Evolutionary conservation across 2,888 invertebrate species (phyloP), one percentile per base, ranked within the genome.

Genomic region (Coecobrya sp.): DNA sequence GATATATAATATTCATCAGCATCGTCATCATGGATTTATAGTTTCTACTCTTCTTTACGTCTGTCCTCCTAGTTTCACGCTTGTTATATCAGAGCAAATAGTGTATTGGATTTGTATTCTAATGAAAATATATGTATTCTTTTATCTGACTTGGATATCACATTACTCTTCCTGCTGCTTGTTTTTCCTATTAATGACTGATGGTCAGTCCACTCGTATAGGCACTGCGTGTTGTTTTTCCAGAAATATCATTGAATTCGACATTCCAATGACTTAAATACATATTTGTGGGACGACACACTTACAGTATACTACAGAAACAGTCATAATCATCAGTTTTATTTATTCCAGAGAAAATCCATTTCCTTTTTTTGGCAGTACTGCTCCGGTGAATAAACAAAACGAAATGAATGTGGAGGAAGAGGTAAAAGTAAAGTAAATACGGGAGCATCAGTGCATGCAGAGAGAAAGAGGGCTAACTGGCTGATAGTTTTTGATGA

Each of bases 11-110:
- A 45, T 49, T 76, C 49, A 25, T 68, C 68, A 68, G 13, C 5
- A 73, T 73, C n/a, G 13, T 73, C 73, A 73, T 73, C 42, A 19
- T 73, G 36, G 45, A 73, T 73, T 73, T 73, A 73, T 73, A 42
- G 45, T 7, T 10, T n/a, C 36, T 42, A 10, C 10, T 30, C n/a
- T 22, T 25, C 25, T 25, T 65, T 65, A 65, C 19, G 2, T 25
- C 68, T 62, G 8, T 25, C 22, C 22, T 62, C 4, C 25, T 25
- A 73, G 42, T 73, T 65, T 65, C 65, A 65, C 36, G 36, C 36
- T 7, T 68, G 16, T 30, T 68, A 30, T 68, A 1, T 13, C 5
- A 10, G 7, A 13, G 49, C 10, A 49, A n/a, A n/a, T 13, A 59
- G 19, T 11, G 5, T 45, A 22, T 7, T 42, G 30, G 70, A 16